phyloP scores from a whole-genome alignment of 2,113 vertebrate species.

The Alces alces region DNA sequence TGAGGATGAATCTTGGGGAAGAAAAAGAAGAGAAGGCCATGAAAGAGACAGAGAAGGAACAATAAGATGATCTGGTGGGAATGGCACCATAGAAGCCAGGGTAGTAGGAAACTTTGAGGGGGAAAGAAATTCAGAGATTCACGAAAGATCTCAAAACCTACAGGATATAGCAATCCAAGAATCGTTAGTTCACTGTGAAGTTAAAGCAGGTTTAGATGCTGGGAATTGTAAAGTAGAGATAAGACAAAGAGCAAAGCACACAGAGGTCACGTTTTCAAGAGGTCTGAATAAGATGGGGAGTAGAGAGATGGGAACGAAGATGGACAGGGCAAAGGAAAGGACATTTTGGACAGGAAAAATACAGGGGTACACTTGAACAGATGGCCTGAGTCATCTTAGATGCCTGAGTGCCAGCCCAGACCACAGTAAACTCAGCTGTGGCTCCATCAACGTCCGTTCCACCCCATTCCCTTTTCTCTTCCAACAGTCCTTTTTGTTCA shows the following conservation, averaged over 20 bases:
- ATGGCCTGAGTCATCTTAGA: not conserved
- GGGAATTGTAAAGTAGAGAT: not conserved
- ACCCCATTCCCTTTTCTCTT: not conserved
- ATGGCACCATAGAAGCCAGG: not conserved
- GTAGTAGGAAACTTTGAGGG: not conserved
- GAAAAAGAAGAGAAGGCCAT: not conserved
- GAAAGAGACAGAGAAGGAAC: not conserved
- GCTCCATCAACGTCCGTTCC: fast-evolving
- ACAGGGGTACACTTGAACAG: not conserved
- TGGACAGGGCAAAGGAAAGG: not conserved
- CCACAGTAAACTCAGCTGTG: not conserved
- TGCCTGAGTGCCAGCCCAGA: not conserved
- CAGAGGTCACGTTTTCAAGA: not conserved
- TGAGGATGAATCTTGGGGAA: not conserved
- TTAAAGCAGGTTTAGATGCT: not conserved
- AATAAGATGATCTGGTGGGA: too few relatives aligned
- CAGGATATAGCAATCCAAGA: not conserved
- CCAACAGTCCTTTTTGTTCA: not conserved
- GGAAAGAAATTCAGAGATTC: not conserved
- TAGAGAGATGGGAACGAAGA: not conserved
- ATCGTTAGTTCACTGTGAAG: not conserved
- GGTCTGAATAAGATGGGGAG: not conserved
- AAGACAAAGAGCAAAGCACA: not conserved
- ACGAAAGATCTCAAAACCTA: not conserved
- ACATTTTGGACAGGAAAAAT: not conserved